phyloP scores from a whole-genome alignment of 2,113 vertebrate genomes.

The Lamprotornis superbus region DNA sequence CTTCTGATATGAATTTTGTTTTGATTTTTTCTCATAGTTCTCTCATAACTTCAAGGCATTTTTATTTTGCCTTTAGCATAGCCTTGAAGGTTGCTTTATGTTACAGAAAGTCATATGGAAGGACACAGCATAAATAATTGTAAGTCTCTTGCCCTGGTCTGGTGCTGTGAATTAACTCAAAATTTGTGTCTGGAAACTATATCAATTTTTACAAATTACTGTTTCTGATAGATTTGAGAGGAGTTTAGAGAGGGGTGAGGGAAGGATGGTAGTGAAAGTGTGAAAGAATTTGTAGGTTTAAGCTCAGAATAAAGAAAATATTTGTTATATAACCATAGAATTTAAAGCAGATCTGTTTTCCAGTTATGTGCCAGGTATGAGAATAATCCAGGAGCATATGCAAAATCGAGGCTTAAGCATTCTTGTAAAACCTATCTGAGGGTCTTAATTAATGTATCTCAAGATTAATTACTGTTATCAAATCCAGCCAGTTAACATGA shows the following conservation, averaged over 20 bases:
- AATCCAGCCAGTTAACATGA: background rate
- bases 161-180: background rate
- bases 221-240: background rate
- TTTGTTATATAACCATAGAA: background rate
- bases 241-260: accelerated
- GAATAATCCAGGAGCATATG: background rate
- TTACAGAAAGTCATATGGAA: background rate
- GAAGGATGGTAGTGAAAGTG: background rate
- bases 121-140: background rate
- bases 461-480: background rate
- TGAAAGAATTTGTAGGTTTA: background rate
- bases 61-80: background rate
- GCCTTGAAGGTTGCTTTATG: background rate
- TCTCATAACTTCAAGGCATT: background rate
- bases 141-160: background rate
- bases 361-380: background rate
- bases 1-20: background rate
- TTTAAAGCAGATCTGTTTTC: background rate
- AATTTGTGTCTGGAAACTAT: background rate
- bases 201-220: background rate
- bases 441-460: background rate
- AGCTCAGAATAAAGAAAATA: background rate
- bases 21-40: background rate
- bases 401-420: background rate
- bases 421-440: background rate